Evolutionary conservation across 1,140 invertebrate genomes (phyloP), one percentile per base, ranked within the genome.

Genomic region (Tetraneura akinire): DNA sequence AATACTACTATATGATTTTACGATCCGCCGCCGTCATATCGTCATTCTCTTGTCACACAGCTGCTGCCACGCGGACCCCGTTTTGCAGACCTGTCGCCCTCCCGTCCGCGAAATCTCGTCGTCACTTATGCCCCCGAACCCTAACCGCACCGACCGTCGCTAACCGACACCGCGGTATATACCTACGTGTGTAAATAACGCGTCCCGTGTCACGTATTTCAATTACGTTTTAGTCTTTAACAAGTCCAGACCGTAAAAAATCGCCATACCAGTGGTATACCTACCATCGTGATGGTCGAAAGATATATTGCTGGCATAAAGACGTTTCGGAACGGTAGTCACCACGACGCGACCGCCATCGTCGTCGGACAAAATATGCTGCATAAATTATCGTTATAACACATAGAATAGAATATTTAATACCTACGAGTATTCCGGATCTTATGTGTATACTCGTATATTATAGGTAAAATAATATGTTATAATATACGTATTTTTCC

Each of bases 141-240:
- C 37, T 3, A 37, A 37, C n/a, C 62, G 29, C 16, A 3, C 55
- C 32, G 3, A 45, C 3, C 2, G 23, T 68, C 64, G 1, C 37
- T 11, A 37, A 37, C 32, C 32, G 32, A 37, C 8, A 68, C 32
- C 21, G 14, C 37, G 64, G 66, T n/a, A 14, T n/a, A n/a, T n/a
- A n/a, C n/a, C n/a, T n/a, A n/a, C n/a, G n/a, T 60, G 51, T 74
- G 71, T 60, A 32, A 74, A 55, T 42, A 76, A 76, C 73, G 73
- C 32, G 73, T 42, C 70, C 47, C 18, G 47, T 55, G 37, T 78
- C 55, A 78, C 74, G 74, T 78, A 62, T 78, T 78, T 62, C 74
- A 45, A 78, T 78, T 78, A 78, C 55, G 18, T 55, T 47, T 47
- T 62, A 78, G 37, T 37, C 55, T 47, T 78, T 78, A 78, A 78